Evolutionary conservation across 2,797 vertebrate genomes (phyloP), one percentile per base, ranked within the genome.

Genomic region (Sparus aurata): DNA sequence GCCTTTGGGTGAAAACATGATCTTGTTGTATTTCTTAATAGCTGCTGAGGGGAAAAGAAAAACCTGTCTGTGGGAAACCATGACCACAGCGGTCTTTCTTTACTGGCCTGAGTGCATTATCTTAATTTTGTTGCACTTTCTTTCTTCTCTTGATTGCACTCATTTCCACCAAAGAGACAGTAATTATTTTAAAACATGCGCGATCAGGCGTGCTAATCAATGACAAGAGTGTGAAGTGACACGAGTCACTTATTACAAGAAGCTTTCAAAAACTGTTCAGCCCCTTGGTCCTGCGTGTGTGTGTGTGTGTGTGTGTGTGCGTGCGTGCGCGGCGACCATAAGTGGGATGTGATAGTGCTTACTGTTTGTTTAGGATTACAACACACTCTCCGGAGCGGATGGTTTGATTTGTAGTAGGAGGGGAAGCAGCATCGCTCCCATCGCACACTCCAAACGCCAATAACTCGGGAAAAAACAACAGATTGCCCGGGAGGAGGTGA

Each of bases 391-490:
- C 54, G 43, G 80, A 84, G 68, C 0, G 58, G 77, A 85, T 80
- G 85, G 66, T 92, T 92, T 92, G 89, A 90, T 92, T 91, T 90
- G 84, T 75, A 69, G 77, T 61, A 82, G 77, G 81, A 82, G 57
- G 57, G 64, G 71, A 25, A 80, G 77, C 49, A 72, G 63, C 50
- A 62, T 78, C 18, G 25, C 68, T 83, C 71, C 76, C 82, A 84
- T 85, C 82, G 80, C 77, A 77, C 41, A 86, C 86, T 74, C 80
- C 87, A 89, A 91, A 89, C 2, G 13, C 85, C 91, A 89, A 88
- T 90, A 92, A 88, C 83, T 89, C 78, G 74, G 69, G n/a, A n/a
- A 88, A 89, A 89, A 93, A 91, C 82, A 92, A 87, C 77, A 85
- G 75, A 84, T 80, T 89, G 73, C 88, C 82, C 85, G 76, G 71